Conservation (phyloP, 2,797 vertebrate species). For the Lateolabrax maculatus region DNA sequence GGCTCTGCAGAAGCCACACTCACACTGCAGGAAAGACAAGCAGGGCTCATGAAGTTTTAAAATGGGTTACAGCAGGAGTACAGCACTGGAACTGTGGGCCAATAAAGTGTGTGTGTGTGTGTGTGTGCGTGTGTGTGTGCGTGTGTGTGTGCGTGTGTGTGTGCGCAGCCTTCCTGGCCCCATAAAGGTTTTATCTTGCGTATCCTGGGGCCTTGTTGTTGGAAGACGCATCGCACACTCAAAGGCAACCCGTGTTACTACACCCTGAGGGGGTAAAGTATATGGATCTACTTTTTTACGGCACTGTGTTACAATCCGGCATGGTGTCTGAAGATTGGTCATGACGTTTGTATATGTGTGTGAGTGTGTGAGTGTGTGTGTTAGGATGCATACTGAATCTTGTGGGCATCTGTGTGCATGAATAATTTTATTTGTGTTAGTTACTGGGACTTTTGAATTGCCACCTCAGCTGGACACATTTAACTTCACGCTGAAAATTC, state of each 20-base stretch:
- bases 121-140: constrained; percentile 8
- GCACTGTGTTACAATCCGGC: constrained; percentile 39
- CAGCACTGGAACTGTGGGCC: constrained; percentile 22
- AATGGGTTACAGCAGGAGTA: constrained; percentile 34
- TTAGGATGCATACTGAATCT: neutral
- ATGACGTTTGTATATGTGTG: constrained; percentile 1
- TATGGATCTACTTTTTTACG: constrained; percentile 60
- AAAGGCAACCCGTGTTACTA: constrained; percentile 51
- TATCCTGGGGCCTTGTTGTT: constrained; percentile 63
- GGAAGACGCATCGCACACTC: constrained; percentile 52
- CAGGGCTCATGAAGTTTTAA: constrained; percentile 42
- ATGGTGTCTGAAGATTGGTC: constrained; percentile 17
- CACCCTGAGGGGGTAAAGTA: constrained; percentile 45
- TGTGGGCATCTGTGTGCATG: neutral
- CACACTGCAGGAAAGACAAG: constrained; percentile 29
- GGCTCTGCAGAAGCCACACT: constrained; percentile 12
- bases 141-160: constrained; percentile 20
- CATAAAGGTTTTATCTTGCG: constrained; percentile 62
- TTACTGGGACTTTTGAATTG: too few relatives aligned
- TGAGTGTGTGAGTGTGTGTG: neutral
- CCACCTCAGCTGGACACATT: too few relatives aligned
- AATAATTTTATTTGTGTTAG: neutral
- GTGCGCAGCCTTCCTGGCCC: neutral
- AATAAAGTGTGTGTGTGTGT: constrained; percentile 33
- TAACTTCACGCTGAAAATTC: too few relatives aligned